Conservation (phyloP, 2,113 vertebrate genomes). For the Ranitomeya variabilis region DNA sequence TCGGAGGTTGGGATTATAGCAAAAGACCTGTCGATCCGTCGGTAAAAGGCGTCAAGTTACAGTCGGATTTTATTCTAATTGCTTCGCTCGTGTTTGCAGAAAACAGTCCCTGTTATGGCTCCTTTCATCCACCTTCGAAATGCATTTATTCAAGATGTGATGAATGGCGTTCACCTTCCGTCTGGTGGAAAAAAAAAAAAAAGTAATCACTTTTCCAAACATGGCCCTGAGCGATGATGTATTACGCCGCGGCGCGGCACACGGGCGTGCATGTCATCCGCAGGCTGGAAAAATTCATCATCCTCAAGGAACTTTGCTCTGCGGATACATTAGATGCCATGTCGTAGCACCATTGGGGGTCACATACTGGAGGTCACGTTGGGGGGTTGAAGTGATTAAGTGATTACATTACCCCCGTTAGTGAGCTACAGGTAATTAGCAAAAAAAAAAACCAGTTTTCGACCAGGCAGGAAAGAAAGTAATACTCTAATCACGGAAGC, state of each 20-base stretch:
- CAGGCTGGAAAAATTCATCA: slow-evolving; percentile 40
- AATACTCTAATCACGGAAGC: slow-evolving; percentile 7
- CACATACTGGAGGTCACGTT: background rate
- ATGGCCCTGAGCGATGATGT: slow-evolving; percentile 60
- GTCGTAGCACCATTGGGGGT: slow-evolving; percentile 12
- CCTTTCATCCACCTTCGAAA: slow-evolving; percentile 20
- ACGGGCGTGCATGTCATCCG: slow-evolving; percentile 40
- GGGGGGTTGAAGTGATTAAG: background rate
- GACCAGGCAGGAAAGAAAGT: slow-evolving; percentile 33
- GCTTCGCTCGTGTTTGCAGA: background rate
- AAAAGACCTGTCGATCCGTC: background rate
- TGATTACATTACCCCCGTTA: background rate
- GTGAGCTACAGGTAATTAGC: slow-evolving; percentile 9
- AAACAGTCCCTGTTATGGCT: slow-evolving; percentile 7
- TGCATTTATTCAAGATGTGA: slow-evolving; percentile 49
- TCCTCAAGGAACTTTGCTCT: slow-evolving; percentile 27
- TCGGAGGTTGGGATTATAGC: background rate
- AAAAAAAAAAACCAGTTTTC: slow-evolving; percentile 1
- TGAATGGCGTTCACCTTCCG: background rate
- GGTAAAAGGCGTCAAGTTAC: background rate
- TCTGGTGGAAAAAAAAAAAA: slow-evolving; percentile 31
- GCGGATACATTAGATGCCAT: background rate
- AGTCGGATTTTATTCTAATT: background rate
- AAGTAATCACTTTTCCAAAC: slow-evolving; percentile 52
- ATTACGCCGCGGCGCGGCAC: slow-evolving; percentile 54